Evolutionary conservation across 2,888 invertebrate species (phyloP).

Genomic region (Lasius fuliginosus): DNA sequence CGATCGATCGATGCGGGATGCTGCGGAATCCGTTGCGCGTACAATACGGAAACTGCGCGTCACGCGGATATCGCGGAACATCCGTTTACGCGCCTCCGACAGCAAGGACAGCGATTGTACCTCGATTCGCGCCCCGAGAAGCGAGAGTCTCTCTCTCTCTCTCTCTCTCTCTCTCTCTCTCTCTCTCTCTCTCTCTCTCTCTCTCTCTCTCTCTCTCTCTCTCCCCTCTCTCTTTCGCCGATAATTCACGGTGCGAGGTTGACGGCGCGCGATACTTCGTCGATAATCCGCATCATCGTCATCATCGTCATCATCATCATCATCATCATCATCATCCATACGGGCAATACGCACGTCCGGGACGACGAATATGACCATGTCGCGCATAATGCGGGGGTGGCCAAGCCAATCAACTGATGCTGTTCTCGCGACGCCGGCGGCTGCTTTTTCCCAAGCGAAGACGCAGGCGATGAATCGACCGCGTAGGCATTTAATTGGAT

Average conservation of each 20-base stretch:
- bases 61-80: slow-evolving; percentile 30
- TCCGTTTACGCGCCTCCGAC: slow-evolving; percentile 29
- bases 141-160: slow-evolving; percentile 19
- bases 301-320: neutral
- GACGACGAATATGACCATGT: slow-evolving; percentile 18
- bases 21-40: neutral
- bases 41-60: neutral
- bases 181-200: neutral
- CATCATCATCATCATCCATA: neutral
- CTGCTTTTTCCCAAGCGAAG: slow-evolving; percentile 67
- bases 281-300: slow-evolving; percentile 59
- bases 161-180: neutral
- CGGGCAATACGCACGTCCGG: slow-evolving; percentile 44
- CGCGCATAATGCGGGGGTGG: slow-evolving; percentile 60
- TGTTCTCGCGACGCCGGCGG: neutral
- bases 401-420: slow-evolving; percentile 69
- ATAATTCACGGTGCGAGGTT: slow-evolving; percentile 36
- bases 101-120: slow-evolving; percentile 45
- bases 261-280: slow-evolving; percentile 55
- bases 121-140: slow-evolving; percentile 8
- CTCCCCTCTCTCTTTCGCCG: neutral
- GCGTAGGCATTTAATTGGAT: slow-evolving; percentile 82
- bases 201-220: neutral
- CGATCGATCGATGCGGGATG: slow-evolving; percentile 8
- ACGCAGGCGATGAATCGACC: slow-evolving; percentile 66